phyloP scores from a whole-genome alignment of 2,888 invertebrate species.

The Liposcelis brunnea region DNA sequence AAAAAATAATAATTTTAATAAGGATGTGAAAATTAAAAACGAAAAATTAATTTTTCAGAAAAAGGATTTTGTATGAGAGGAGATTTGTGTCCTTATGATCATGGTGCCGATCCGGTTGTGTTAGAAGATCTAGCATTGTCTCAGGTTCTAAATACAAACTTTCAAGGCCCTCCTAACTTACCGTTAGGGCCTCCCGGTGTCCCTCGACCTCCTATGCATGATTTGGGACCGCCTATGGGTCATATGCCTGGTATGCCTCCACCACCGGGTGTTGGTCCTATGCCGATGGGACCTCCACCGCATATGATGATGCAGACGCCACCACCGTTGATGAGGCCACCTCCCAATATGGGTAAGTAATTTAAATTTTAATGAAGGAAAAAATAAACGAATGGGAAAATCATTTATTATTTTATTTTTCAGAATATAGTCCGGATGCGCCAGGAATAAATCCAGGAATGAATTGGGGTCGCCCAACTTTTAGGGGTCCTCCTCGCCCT shows the following conservation, averaged over 20 bases:
- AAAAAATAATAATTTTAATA: too few relatives aligned
- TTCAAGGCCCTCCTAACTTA: conserved; percentile 12
- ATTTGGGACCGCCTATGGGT: conserved; percentile 2
- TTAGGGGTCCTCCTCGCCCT: conserved; percentile 20
- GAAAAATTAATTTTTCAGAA: too few relatives aligned
- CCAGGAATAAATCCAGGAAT: conserved; percentile 45
- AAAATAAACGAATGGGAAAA: too few relatives aligned
- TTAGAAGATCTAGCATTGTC: conserved; percentile 63
- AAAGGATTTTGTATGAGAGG: conserved; percentile 93
- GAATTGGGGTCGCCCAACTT: conserved; percentile 20
- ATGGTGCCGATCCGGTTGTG: conserved; percentile 90
- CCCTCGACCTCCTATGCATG: background rate
- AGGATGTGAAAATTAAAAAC: too few relatives aligned
- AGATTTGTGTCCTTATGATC: conserved; percentile 92
- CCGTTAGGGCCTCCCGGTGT: conserved; percentile 1
- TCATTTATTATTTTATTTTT: too few relatives aligned
- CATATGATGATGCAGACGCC: conserved; percentile 18
- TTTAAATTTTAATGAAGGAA: too few relatives aligned
- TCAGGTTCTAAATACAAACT: conserved; percentile 27
- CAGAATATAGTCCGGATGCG: conserved; percentile 67
- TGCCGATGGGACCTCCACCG: conserved; percentile 17
- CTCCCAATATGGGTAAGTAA: conserved; percentile 17
- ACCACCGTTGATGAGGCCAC: conserved; percentile 18
- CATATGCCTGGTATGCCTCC: conserved; percentile 15
- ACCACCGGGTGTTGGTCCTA: conserved; percentile 20